Base-by-base conservation (phyloP, 2,888 invertebrate genomes). In the Coenonympha arcania region DNA sequence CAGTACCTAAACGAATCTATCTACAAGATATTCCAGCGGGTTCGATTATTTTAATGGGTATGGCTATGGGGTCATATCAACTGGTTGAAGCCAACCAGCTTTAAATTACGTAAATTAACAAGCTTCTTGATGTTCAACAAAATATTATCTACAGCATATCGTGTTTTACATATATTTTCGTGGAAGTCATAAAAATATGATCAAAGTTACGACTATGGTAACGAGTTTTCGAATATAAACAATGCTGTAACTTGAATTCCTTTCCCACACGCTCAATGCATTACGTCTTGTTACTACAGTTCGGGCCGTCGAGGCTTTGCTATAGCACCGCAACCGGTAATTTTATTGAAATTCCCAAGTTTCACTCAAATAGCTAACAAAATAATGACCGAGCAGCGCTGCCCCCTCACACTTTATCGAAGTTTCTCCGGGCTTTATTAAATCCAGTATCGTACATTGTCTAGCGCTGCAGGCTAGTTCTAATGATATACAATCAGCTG, bases 341-440 rank as follows among this genome's bases (percentile, higher is more conserved):
- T 81, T 80, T 77, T 63, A 65, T 65, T 68, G 67, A 73, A 54
- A 75, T 75, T 75, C 77, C 77, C 68, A 74, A 74, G 73, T 80
- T 81, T 78, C 78, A 76, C 76, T 78, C 68, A 73, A 78, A 73
- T 73, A 68, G 66, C 72, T 72, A 77, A 77, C 78, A 75, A 70
- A 77, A 75, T 77, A 79, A 80, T 76, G 72, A 79, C 71, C 68
- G 68, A 65, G 72, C 71, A 69, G 61, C 60, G 63, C 61, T 63
- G 66, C 66, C 68, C 45, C 69, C 64, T 66, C 71, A 79, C 78
- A 80, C 80, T 81, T 79, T 76, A 75, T 68, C 71, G 69, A 56
- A 61, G 68, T 79, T 79, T 79, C 77, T 74, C 79, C 62, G 64
- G 54, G 59, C 54, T 81, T 78, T 80, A 82, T 80, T 81, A 76